phyloP scores from a whole-genome alignment of 37 sponge, comb jelly and placozoan genomes.

The Aplysina aerophoba region DNA sequence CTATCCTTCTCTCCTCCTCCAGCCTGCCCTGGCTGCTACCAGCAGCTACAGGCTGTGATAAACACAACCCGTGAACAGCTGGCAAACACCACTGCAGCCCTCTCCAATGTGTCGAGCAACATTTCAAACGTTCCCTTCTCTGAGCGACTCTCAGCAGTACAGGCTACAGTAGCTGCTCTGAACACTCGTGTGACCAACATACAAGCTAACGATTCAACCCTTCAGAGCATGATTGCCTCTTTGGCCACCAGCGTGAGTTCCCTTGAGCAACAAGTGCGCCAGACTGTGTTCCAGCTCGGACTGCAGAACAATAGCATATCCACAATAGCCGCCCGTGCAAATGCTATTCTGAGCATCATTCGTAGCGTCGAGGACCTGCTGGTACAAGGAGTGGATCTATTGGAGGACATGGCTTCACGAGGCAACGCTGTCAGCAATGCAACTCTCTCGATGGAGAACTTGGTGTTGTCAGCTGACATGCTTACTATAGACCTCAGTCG shows the following conservation, averaged over 20 bases:
- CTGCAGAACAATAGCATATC: neutral
- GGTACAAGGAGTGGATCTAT: neutral
- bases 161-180: neutral
- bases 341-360: neutral
- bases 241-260: neutral
- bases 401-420: neutral
- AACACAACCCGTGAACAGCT: neutral
- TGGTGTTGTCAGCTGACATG: neutral
- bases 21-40: conserved; percentile 11
- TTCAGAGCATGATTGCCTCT: neutral
- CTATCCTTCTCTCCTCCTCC: neutral
- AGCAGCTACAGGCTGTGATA: neutral
- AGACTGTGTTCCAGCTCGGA: neutral
- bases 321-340: neutral
- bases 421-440: neutral
- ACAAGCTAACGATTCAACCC: neutral
- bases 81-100: too few relatives aligned
- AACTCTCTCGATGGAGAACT: neutral
- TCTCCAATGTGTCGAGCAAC: neutral
- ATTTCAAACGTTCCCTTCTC: neutral
- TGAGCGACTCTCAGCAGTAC: neutral
- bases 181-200: neutral
- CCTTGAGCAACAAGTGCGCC: neutral
- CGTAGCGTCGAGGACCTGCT: neutral
- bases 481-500: neutral